Evolutionary conservation across 2,888 invertebrate species (phyloP), one percentile per base, ranked within the genome.

Genomic region (Eurois occulta): DNA sequence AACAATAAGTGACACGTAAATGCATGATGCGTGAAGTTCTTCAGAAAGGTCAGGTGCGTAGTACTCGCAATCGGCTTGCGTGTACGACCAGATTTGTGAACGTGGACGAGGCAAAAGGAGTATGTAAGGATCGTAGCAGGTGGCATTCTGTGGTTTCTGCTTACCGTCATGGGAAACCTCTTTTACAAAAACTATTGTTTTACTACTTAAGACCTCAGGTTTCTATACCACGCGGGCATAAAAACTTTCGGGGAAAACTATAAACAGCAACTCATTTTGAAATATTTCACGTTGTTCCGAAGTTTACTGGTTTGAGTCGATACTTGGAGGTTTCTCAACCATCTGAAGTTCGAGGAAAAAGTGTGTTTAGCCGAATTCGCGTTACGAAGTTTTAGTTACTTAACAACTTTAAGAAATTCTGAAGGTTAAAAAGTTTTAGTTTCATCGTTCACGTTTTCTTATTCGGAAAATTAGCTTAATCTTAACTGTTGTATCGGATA

Each of bases 241-340:
- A 5, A 10, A 64, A 64, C 35, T 5, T n/a, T 35, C 7, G 2
- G 4, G 6, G 13, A 1, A 55, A 72, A 70, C n/a, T 52, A n/a
- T n/a, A n/a, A 38, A 46, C 4, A 46, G 18, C 32, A 72, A 72
- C 2, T 32, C 6, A n/a, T 72, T 55, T 65, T 5, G n/a, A 58
- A 73, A 74, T 48, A 35, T 41, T 58, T 58, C 38, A 58, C 41
- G 65, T 48, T 46, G 55, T 35, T 81, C 24, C 4, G 24, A 73
- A 73, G 13, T 52, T n/a, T 52, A 6, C 46, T 48, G 18, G 28
- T 52, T 43, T 43, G 32, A 32, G 58, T 18, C 24, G 7, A 67
- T 52, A 62, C 35, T 80, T 52, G 16, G 46, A 32, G 65, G 43
- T 82, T 82, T 77, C 46, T 5, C 16, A 80, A 69, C 41, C 55